Conservation (phyloP, 1,140 invertebrate species). For the Proctacanthus coquilletti region DNA sequence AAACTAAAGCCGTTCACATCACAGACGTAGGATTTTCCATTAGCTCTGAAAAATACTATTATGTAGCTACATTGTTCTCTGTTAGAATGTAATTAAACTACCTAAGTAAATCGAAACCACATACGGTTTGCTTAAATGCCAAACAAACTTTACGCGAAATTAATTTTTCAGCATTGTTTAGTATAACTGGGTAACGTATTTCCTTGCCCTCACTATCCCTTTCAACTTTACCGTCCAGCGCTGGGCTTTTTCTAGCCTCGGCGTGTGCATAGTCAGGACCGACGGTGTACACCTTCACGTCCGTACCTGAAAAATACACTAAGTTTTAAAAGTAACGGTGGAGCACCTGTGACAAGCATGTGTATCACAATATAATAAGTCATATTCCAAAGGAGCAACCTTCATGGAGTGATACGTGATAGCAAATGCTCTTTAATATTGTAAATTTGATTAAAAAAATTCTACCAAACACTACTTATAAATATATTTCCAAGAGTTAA, state of each 20-base stretch:
- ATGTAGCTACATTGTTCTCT: too few species aligned
- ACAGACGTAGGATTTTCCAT: conserved; percentile 97
- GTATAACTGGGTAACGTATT: conserved; percentile 94
- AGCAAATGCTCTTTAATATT: too few species aligned
- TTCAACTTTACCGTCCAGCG: conserved; percentile 96
- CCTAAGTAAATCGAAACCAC: conserved; percentile 95
- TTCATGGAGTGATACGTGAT: too few species aligned
- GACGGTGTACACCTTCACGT: conserved; percentile 46
- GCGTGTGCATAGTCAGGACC: conserved; percentile 99
- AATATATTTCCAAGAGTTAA: too few species aligned
- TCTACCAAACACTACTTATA: too few species aligned
- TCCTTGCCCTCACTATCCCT: conserved; percentile 96
- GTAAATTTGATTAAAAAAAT: too few species aligned
- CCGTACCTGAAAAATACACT: conserved; percentile 36
- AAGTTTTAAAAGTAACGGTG: conserved; percentile 31
- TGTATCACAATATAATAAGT: too few species aligned
- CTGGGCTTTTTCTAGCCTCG: conserved; percentile 96
- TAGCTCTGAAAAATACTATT: conserved; percentile 55
- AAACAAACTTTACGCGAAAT: conserved; percentile 96
- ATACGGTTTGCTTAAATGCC: conserved; percentile 98
- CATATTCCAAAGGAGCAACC: too few species aligned
- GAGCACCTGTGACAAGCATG: conserved; percentile 10
- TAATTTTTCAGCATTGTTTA: conserved; percentile 96
- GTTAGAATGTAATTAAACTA: conserved; percentile 22
- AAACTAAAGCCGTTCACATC: conserved; percentile 99